Base-by-base conservation (phyloP, 2,113 vertebrate genomes). In the Nanorana parkeri region DNA sequence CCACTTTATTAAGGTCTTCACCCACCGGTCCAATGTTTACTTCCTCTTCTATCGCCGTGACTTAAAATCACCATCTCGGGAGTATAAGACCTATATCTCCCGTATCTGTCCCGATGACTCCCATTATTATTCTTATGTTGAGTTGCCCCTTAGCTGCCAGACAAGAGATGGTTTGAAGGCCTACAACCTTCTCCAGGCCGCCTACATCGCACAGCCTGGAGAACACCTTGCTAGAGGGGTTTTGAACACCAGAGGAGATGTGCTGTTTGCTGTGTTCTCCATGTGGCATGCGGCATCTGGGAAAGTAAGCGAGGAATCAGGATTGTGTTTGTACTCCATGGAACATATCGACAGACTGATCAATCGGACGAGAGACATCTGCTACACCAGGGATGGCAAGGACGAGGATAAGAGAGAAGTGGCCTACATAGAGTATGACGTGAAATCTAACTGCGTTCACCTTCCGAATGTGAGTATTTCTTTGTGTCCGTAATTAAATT, bases 51-150 rank as follows among this genome's bases (percentile, higher is more conserved):
- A 98, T 87, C 92, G 98, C 0, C 91, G 97, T 10, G 97, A 99
- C 89, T 92, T 99, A 3, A 97, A 96, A 87, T 96, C 95, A 0
- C 93, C 92, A 0, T 96, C 95, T 0, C 90, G 96, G 0, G 96
- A 97, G 80, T 99, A 98, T 84, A 94, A 93, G n/a, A 96, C 97
- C 15, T 99, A 98, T 7, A 88, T 98, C 61, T 98, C 97, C 0
- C 95, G 97, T 0, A 93, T 99, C 82, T 99, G 98, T 88, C 90
- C 99, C 88, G 94, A 95, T 2, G 98, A 99, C 87, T 91, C 94
- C 68, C 94, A 97, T 32, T 99, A 99, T 83, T 99, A 99, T 84
- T 99, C 98, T 0, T 99, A 99, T 0, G 98, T 99, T 84, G 98
- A 99, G 87, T 84, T 99, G 54, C 98, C 98, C 0, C 86, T 99